Conservation (phyloP, 1,140 invertebrate species). For the Drosophila pseudoobscura region DNA sequence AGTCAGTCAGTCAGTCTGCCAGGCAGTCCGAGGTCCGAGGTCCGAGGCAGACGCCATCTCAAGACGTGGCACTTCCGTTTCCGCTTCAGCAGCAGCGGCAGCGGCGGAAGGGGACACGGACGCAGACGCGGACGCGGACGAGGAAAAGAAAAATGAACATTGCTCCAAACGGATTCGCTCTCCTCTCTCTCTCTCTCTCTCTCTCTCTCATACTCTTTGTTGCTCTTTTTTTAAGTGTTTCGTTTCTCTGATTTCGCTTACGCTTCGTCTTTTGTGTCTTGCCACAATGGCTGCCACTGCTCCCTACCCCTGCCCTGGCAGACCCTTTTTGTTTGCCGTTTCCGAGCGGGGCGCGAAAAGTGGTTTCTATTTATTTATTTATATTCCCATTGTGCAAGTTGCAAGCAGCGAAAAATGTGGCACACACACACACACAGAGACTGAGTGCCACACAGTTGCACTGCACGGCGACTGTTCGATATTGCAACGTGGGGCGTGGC, state of each 20-base stretch:
- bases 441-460: not conserved
- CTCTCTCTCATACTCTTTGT: not conserved
- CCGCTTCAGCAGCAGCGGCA: conserved; percentile 42
- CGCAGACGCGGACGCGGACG: not conserved
- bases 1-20: conserved; percentile 2
- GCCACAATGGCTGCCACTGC: conserved; percentile 23
- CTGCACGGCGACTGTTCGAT: too few relatives aligned
- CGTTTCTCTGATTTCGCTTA: conserved; percentile 51
- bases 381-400: conserved; percentile 64
- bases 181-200: conserved; percentile 6
- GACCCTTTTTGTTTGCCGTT: conserved; percentile 46
- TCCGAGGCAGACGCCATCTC: conserved; percentile 40
- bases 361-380: conserved; percentile 79
- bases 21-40: not conserved
- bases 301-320: not conserved
- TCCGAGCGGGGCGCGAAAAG: conserved; percentile 63
- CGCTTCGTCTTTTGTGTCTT: conserved; percentile 23
- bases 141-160: conserved; percentile 58
- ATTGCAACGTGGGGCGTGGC: not conserved
- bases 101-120: not conserved
- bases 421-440: not conserved
- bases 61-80: conserved; percentile 79
- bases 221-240: conserved; percentile 46
- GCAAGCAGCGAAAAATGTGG: conserved; percentile 18
- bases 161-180: conserved; percentile 62